Percentiles rank a stretch among this genome's conserved stretches.
Evolutionary conservation across 2,113 vertebrate species (phyloP).

Genomic region (Phoxinus phoxinus): DNA sequence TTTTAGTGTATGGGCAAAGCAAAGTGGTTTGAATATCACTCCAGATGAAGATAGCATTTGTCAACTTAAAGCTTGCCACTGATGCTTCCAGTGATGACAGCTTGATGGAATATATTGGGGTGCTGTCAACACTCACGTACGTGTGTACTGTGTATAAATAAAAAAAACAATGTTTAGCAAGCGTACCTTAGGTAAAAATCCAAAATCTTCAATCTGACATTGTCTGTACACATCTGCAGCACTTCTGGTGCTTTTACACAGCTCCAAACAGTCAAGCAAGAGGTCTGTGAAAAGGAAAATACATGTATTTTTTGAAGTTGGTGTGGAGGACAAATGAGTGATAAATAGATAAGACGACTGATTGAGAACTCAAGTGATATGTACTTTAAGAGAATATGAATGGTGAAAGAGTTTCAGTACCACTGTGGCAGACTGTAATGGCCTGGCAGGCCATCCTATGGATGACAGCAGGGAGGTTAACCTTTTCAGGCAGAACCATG

Average conservation of each 20-base stretch:
- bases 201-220: constrained; percentile 91
- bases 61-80: no score
- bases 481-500: constrained; percentile 76
- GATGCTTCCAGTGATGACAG: no score
- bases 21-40: no score
- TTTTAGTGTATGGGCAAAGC: no score
- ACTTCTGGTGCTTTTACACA: constrained; percentile 87
- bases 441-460: constrained; percentile 87
- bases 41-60: no score
- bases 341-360: not conserved
- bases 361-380: not conserved
- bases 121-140: not conserved
- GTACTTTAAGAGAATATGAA: not conserved
- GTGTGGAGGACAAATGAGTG: not conserved
- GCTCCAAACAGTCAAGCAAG: constrained; percentile 88
- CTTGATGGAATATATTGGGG: not conserved
- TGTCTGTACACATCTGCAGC: constrained; percentile 90
- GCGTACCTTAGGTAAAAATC: constrained; percentile 84
- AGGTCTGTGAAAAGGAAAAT: constrained; percentile 78
- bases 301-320: not conserved
- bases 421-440: constrained; percentile 85
- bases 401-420: constrained; percentile 69
- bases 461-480: constrained; percentile 84
- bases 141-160: not conserved
- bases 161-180: not conserved